Evolutionary conservation across 2,888 invertebrate genomes (phyloP).

Genomic region (Epirrhoe tristata): DNA sequence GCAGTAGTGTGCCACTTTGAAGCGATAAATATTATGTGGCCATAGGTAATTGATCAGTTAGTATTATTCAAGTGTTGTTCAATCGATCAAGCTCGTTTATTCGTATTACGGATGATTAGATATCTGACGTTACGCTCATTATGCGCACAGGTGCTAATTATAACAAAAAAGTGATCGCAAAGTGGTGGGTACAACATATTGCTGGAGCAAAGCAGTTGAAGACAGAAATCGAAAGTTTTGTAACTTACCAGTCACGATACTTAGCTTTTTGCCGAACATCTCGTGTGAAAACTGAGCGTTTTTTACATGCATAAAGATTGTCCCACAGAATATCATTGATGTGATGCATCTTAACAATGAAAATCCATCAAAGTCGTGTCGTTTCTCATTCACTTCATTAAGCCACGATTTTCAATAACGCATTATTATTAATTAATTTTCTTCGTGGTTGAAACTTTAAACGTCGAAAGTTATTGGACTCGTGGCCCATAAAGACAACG

Average conservation of each 20-base stretch:
- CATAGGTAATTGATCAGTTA: neutral
- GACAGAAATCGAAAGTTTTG: slow-evolving; percentile 75
- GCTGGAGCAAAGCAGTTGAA: slow-evolving; percentile 54
- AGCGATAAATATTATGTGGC: neutral
- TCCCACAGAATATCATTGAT: slow-evolving; percentile 40
- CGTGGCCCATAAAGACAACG: slow-evolving; percentile 34
- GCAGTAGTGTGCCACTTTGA: neutral
- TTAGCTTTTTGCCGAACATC: slow-evolving; percentile 71
- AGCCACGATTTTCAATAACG: slow-evolving; percentile 21
- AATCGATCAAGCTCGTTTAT: slow-evolving; percentile 16
- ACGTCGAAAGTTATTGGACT: slow-evolving; percentile 18
- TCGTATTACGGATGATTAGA: slow-evolving; percentile 34
- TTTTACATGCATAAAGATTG: slow-evolving; percentile 34
- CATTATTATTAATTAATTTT: slow-evolving; percentile 27
- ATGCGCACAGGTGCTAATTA: slow-evolving; percentile 32
- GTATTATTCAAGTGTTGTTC: slow-evolving; percentile 2
- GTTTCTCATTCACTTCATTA: slow-evolving; percentile 23
- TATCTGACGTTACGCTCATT: slow-evolving; percentile 30
- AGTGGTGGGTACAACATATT: slow-evolving; percentile 26
- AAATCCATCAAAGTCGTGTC: slow-evolving; percentile 11
- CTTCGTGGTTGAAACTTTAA: slow-evolving; percentile 24
- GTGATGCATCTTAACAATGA: slow-evolving; percentile 34
- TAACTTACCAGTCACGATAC: slow-evolving; percentile 60
- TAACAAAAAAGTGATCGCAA: slow-evolving; percentile 37
- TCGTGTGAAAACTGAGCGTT: slow-evolving; percentile 67